These are phyloP conservation scores for Oceanodroma leucorhoa DNA, from an alignment of 2,797 vertebrate species.

Conservation along the genomic window DNA sequence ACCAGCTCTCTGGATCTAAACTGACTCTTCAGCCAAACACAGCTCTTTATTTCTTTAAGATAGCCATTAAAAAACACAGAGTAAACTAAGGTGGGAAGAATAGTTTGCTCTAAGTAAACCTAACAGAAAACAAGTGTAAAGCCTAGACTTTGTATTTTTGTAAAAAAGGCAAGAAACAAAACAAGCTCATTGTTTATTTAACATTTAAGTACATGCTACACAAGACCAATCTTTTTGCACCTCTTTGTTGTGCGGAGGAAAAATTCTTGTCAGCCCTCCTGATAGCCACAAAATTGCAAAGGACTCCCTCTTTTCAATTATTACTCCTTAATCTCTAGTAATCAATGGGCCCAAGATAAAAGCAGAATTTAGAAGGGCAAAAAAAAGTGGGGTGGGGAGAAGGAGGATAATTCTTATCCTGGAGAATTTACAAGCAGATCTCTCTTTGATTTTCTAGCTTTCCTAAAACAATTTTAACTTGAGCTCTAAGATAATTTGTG, in stretches of 20 bases:
- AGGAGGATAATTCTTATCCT: not conserved
- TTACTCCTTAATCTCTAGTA: not conserved
- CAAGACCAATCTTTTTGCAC: not conserved
- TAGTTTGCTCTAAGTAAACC: not conserved
- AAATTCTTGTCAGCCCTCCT: not conserved
- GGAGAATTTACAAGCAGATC: not conserved
- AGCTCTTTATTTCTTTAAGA: not conserved
- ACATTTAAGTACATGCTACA: not conserved
- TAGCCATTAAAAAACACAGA: not conserved
- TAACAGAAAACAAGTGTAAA: not conserved
- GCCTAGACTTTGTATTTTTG: not conserved
- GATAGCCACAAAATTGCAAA: not conserved
- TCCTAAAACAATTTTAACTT: not conserved
- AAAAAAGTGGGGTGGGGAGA: not conserved
- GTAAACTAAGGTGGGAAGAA: not conserved
- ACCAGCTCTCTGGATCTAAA: not conserved
- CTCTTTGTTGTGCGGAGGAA: not conserved
- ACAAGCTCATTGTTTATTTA: not conserved
- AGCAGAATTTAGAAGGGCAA: not conserved
- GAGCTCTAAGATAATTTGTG: not conserved
- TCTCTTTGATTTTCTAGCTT: not conserved
- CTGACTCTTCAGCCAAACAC: not conserved
- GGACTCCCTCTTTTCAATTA: not conserved
- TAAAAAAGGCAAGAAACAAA: not conserved
- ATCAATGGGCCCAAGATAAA: not conserved